A percentile compares a stretch with the other conserved stretches of the same genome.
Conservation (phyloP, 2,113 vertebrate genomes). For the Ptychochromis oligacanthus region DNA sequence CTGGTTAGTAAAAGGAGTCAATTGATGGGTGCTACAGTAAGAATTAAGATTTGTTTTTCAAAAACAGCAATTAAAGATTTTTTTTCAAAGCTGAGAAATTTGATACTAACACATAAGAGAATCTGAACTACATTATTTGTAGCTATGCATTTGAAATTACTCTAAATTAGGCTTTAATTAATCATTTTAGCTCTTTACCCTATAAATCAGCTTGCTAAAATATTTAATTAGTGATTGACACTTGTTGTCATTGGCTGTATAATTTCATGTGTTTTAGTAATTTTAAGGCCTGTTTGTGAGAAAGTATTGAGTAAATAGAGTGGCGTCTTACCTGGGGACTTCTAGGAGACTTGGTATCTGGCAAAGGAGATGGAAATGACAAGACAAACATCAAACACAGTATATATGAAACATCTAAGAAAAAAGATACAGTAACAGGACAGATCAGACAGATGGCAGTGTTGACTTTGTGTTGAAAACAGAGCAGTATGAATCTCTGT, state of each 20-base stretch:
- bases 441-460: constrained; percentile 62
- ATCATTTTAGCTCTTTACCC: neutral
- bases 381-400: neutral
- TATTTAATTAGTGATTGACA: neutral
- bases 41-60: constrained; percentile 39
- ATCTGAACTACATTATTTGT: neutral
- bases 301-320: neutral
- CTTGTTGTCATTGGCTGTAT: neutral
- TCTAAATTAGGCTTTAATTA: neutral
- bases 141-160: neutral
- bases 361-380: neutral
- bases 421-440: neutral
- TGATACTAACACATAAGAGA: neutral
- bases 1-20: constrained; percentile 69
- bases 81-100: neutral
- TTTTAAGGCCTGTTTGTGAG: neutral
- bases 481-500: neutral
- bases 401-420: neutral
- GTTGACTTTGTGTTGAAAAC: constrained; percentile 20
- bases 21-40: constrained; percentile 30
- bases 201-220: neutral
- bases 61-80: constrained; percentile 15
- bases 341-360: constrained; percentile 65
- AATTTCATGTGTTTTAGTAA: neutral
- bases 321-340: constrained; percentile 68